Evolutionary conservation across 35 echinoderm and acorn worm genomes (phyloP).

Genomic region (Stichopus chloronotus): DNA sequence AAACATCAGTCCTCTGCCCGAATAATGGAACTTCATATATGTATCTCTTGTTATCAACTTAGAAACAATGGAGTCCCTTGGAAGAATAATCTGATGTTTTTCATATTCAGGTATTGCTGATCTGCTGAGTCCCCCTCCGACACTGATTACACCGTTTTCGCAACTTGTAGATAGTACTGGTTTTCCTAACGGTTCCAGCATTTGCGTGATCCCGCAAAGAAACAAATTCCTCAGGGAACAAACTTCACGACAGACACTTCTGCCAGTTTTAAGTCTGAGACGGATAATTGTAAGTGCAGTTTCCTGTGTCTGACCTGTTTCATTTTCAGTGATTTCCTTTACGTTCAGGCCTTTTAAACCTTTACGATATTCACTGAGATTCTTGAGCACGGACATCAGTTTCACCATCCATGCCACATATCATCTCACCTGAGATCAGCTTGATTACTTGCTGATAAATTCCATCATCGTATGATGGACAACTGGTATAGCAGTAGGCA

Average conservation of each 20-base stretch:
- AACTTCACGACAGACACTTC: constrained; percentile 29
- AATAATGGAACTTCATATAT: neutral
- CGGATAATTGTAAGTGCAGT: neutral
- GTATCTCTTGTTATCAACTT: no score
- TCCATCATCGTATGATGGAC: neutral
- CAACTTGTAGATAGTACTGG: constrained; percentile 63
- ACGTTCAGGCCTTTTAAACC: neutral
- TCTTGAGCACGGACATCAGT: constrained; percentile 4
- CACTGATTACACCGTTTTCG: constrained; percentile 30
- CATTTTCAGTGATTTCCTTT: neutral
- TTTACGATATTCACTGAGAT: constrained; percentile 30
- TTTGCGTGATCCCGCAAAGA: constrained; percentile 8
- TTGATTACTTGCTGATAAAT: constrained; percentile 16
- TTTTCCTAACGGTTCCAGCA: constrained; percentile 23
- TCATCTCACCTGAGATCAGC: constrained; percentile 33
- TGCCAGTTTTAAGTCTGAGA: constrained; percentile 14
- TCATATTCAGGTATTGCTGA: constrained; percentile 58
- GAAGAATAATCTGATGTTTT: constrained; percentile 68
- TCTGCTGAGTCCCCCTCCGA: constrained; percentile 62
- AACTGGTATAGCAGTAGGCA: neutral
- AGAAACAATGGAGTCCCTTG: constrained; percentile 44
- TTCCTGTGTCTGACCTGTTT: constrained; percentile 10
- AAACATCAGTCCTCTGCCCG: constrained; percentile 12
- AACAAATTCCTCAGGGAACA: constrained; percentile 13
- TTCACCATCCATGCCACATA: constrained; percentile 42